Evolutionary conservation across 2,797 vertebrate species (phyloP).

Genomic region (Alfaro cultratus): DNA sequence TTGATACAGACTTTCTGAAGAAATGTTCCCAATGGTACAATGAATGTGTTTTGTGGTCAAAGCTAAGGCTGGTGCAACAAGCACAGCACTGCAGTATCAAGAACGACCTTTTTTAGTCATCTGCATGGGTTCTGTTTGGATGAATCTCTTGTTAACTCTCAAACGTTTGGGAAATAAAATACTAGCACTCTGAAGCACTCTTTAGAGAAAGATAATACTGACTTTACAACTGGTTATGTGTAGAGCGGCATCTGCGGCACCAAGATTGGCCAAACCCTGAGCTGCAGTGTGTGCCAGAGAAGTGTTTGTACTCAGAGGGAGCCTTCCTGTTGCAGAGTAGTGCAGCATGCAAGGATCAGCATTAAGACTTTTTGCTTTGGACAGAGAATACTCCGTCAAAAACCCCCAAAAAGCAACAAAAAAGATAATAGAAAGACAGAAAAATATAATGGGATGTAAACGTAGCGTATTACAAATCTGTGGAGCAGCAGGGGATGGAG

Average conservation of each 20-base stretch:
- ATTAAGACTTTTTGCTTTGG: constrained; percentile 47
- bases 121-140: neutral
- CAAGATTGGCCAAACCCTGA: constrained; percentile 2
- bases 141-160: neutral
- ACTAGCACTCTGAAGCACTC: neutral
- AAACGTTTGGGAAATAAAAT: neutral
- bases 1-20: neutral
- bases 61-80: neutral
- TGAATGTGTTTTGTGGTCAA: neutral
- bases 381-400: constrained; percentile 3
- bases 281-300: constrained; percentile 19
- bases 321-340: constrained; percentile 35
- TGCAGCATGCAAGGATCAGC: constrained; percentile 39
- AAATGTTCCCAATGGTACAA: neutral
- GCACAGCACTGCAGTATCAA: neutral
- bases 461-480: constrained; percentile 46
- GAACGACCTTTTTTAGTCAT: neutral
- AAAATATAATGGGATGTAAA: constrained; percentile 16
- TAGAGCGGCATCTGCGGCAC: constrained; percentile 27
- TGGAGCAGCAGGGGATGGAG: constrained; percentile 13
- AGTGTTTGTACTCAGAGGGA: constrained; percentile 34
- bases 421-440: constrained; percentile 23
- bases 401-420: neutral
- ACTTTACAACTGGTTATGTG: neutral
- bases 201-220: constrained; percentile 9